Conservation (phyloP, 2,797 vertebrate species). For the Eleutherodactylus coqui region DNA sequence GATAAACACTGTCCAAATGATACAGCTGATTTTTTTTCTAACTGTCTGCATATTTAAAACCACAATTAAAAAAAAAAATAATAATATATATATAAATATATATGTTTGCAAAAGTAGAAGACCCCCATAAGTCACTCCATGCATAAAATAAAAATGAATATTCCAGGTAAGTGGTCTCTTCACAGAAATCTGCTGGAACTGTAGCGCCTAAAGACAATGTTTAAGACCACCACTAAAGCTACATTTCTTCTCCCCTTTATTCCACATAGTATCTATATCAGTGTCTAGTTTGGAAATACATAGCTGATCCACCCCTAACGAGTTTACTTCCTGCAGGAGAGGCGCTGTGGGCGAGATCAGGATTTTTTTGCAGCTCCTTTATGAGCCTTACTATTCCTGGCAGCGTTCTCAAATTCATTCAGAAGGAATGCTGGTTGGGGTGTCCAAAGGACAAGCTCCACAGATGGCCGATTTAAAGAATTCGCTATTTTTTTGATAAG, state of each 20-base stretch:
- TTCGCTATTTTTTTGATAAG: conserved; percentile 83
- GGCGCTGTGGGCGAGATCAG: background rate
- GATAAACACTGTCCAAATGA: no score
- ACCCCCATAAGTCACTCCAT: background rate
- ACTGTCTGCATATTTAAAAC: no score
- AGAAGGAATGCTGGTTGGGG: conserved; percentile 79
- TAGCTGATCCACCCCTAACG: background rate
- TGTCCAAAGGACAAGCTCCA: conserved; percentile 83
- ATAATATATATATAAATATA: no score
- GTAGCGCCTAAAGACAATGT: background rate
- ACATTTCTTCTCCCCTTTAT: conserved; percentile 50
- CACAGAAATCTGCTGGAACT: conserved; percentile 13
- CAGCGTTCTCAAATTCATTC: conserved; percentile 72
- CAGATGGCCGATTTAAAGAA: conserved; percentile 81
- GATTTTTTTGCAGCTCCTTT: conserved; percentile 62
- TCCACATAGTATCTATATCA: conserved; percentile 27
- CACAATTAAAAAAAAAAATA: background rate
- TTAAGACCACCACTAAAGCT: conserved; percentile 14
- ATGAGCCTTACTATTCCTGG: conserved; percentile 70
- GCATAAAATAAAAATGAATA: background rate
- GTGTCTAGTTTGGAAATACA: background rate
- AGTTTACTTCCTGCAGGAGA: background rate
- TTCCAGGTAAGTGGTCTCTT: background rate
- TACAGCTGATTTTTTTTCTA: no score
- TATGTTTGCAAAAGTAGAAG: no score